Base-by-base conservation (phyloP, 2,113 vertebrate species). In the Trochalopteron elliotii region DNA sequence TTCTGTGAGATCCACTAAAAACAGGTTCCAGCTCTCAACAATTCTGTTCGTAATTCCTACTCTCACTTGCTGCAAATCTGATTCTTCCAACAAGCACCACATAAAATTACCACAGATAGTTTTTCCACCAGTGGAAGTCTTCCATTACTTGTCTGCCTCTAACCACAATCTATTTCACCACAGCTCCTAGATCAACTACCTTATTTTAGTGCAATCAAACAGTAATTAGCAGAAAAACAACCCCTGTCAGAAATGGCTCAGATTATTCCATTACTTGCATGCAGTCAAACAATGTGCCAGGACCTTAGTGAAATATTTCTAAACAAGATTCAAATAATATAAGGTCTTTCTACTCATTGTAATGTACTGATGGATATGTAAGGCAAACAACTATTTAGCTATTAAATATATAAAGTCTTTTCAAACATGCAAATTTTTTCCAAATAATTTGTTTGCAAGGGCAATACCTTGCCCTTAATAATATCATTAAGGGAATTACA, bases 341-440 rank as follows among this genome's bases (percentile, higher is more conserved):
- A 65, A 6, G 5, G 60, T 35, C 39, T 77, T 87, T 40, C 31
- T 59, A 30, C 13, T 61, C 3, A 3, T 83, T 87, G 35, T 69
- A 83, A 68, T 77, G 69, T 63, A 89, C 55, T 71, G 24, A 22
- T 59, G 10, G 27, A 81, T 86, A 78, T 45, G 37, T 20, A 83
- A 61, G 16, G 33, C 25, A 90, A 93, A 78, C 4, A 25, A 84
- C 2, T 27, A 61, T 50, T 89, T 74, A 91, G 27, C 90, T 83
- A 94, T 79, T 88, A 80, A 76, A 95, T 60, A 94, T 60, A 6
- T 9, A 95, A 95, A 60, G 11, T 52, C 24, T 94, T 44, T 91
- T 92, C 77, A 94, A 75, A 92, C 52, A 95, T 20, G 64, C n/a
- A 83, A 93, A 81, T 80, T 63, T 92, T 87, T 72, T 28, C 44